phyloP scores from a whole-genome alignment of 2,888 invertebrate genomes.

The Andrena hattorfiana region DNA sequence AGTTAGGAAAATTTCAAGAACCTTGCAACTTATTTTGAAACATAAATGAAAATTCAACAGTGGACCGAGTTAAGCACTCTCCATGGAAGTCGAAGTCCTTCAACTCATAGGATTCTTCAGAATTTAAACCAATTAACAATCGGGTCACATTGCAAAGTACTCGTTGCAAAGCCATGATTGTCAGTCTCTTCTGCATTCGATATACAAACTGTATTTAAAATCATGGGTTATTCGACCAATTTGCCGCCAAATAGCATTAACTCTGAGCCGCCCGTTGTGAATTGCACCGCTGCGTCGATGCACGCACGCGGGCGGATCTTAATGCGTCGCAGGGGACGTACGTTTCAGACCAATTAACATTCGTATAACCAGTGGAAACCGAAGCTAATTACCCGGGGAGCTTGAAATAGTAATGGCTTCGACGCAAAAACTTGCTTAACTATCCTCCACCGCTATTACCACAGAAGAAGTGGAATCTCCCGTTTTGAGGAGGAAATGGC shows the following conservation, averaged over 20 bases:
- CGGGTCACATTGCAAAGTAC: constrained; percentile 6
- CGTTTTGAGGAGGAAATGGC: background rate
- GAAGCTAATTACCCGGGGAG: constrained; percentile 58
- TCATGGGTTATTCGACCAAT: constrained; percentile 3
- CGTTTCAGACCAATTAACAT: constrained; percentile 57
- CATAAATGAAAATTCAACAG: constrained; percentile 1
- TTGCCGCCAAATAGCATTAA: constrained; percentile 47
- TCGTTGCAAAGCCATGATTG: background rate
- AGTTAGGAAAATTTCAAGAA: background rate
- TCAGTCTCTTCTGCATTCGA: constrained; percentile 2
- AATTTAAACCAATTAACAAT: background rate
- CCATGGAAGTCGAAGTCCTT: background rate
- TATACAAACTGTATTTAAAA: no score
- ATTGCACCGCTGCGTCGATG: constrained; percentile 38
- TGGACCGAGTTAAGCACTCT: background rate
- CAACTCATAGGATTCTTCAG: background rate
- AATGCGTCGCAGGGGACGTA: constrained; percentile 50
- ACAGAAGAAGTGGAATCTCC: background rate
- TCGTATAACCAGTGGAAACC: constrained; percentile 49
- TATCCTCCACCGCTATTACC: background rate
- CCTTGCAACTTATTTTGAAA: no score
- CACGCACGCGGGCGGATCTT: constrained; percentile 46
- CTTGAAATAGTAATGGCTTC: constrained; percentile 21
- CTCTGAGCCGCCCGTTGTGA: constrained; percentile 48
- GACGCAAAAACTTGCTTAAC: background rate